Base-by-base conservation (phyloP, 1,140 invertebrate species). In the Asobara japonica region DNA sequence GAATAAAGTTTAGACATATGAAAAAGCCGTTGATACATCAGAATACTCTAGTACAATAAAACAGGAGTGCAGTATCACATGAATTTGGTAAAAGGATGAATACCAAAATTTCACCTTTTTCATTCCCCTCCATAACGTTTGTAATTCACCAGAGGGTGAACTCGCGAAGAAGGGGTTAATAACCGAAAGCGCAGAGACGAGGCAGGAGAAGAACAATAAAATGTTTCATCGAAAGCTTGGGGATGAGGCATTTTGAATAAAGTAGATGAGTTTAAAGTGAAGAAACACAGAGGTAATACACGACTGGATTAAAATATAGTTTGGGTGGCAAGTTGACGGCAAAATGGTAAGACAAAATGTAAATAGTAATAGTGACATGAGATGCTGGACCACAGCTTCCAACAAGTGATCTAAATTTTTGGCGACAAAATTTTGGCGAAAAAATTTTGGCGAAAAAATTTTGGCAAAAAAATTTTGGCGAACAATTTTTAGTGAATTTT, bases 251-350 rank as follows among this genome's bases (percentile, higher is more conserved):
- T 60, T 60, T 41, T n/a, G 25, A 71, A 60, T 20, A 18, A 61
- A 41, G 31, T 38, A 65, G 62, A 56, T 25, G 25, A 48, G 20
- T 38, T 27, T 29, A 66, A 41, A 48, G 41, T 31, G 29, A 62
- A 30, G 30, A 60, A 29, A 31, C n/a, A 62, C 29, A 31, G 60
- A 13, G 13, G n/a, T 1, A 33, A 65, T 22, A 25, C 16, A 18
- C 18, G 16, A 30, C 65, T 18, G 31, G 27, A 13, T n/a, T n/a
- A 78, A 76, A 75, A 75, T 68, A 60, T 74, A 76, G 79, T 82
- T 83, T 81, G 83, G 82, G 84, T 84, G 74, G 51, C 74, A 85
- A 78, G 82, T 82, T 83, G 84, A 85, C 81, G 77, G 78, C 80
- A 75, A n/a, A n/a, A n/a, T 74, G 74, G 77, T 38, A n/a, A 11